Conservation (phyloP, 2,113 vertebrate species). For the Anarrhichthys ocellatus region DNA sequence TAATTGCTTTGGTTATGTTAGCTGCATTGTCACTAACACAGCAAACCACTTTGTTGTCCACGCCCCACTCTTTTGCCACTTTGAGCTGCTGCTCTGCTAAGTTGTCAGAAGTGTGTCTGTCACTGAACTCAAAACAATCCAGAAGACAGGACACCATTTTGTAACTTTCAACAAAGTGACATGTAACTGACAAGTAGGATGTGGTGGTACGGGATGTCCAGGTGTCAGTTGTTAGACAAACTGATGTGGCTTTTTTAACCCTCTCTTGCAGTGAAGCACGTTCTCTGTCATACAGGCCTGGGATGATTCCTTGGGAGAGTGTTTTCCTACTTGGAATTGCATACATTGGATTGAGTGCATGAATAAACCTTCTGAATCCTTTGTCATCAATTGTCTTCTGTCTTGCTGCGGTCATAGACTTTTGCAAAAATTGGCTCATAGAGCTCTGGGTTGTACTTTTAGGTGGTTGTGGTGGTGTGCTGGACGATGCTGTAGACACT, state of each 20-base stretch:
- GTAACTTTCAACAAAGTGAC: slow-evolving; percentile 57
- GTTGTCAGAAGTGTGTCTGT: slow-evolving; percentile 64
- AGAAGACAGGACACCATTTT: slow-evolving; percentile 46
- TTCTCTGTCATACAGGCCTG: slow-evolving; percentile 32
- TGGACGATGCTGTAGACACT: too few relatives aligned
- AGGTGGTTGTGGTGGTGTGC: too few relatives aligned
- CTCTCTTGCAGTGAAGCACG: slow-evolving; percentile 40
- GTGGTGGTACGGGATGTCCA: neutral
- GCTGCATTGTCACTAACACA: too few relatives aligned
- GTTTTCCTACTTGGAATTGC: slow-evolving; percentile 50
- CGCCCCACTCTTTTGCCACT: too few relatives aligned
- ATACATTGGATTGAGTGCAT: slow-evolving; percentile 17
- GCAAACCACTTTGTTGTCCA: too few relatives aligned
- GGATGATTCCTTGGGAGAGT: slow-evolving; percentile 36
- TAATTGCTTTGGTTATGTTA: too few relatives aligned
- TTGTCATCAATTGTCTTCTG: too few relatives aligned
- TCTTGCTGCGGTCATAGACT: too few relatives aligned
- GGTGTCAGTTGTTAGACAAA: neutral
- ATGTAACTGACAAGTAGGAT: slow-evolving; percentile 42
- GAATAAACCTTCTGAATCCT: too few relatives aligned
- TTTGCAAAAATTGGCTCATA: too few relatives aligned
- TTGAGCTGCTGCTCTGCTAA: slow-evolving; percentile 29
- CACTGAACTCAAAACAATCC: slow-evolving; percentile 64
- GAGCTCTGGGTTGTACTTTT: too few relatives aligned
- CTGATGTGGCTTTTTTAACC: slow-evolving; percentile 39